Conservation (phyloP, 2,888 invertebrate species). For the Andrena camellia region DNA sequence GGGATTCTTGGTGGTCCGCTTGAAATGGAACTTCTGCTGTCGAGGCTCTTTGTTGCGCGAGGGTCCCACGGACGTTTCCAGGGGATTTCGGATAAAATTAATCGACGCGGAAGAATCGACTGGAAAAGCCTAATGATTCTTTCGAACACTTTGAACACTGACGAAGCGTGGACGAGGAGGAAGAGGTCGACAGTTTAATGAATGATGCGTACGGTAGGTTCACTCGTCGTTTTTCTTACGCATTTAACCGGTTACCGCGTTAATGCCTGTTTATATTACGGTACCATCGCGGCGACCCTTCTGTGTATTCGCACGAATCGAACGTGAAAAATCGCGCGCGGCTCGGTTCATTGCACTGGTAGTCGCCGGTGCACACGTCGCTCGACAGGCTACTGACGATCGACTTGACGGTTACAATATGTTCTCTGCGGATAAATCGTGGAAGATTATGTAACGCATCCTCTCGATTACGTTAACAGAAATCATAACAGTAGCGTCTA, state of each 20-base stretch:
- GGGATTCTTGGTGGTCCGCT: conserved; percentile 39
- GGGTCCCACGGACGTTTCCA: no score
- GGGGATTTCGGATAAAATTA: background rate
- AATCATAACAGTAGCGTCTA: background rate
- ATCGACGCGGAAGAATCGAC: background rate
- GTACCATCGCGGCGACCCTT: conserved; percentile 35
- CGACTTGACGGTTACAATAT: conserved; percentile 20
- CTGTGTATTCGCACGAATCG: conserved; percentile 40
- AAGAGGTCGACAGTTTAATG: conserved; percentile 55
- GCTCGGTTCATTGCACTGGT: conserved; percentile 23
- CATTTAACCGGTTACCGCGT: conserved; percentile 57
- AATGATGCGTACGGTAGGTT: conserved; percentile 43
- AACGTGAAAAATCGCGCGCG: conserved; percentile 22
- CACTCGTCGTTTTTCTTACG: conserved; percentile 40
- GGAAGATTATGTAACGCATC: background rate
- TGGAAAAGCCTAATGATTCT: conserved; percentile 10
- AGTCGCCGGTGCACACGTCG: background rate
- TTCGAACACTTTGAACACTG: background rate
- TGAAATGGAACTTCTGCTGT: background rate
- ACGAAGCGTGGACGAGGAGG: conserved; percentile 17
- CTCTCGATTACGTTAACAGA: background rate
- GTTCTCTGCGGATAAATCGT: conserved; percentile 12
- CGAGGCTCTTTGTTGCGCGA: background rate
- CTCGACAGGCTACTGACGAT: conserved; percentile 27
- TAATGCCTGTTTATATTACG: conserved; percentile 57